Conservation (phyloP, 2,797 vertebrate species). For the Ibycter americanus region DNA sequence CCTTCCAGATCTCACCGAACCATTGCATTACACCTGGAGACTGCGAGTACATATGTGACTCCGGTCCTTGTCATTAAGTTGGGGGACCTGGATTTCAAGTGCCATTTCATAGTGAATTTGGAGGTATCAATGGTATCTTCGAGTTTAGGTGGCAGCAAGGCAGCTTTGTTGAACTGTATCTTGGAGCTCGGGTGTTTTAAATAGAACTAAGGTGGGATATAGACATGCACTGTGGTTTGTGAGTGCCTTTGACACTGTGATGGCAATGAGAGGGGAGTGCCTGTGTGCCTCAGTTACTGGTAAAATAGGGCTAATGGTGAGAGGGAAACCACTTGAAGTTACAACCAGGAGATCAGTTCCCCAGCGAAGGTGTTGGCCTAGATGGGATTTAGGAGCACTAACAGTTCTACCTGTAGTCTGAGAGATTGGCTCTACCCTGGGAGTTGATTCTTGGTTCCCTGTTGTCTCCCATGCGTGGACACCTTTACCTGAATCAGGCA, state of each 20-base stretch:
- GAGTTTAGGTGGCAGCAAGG: not conserved
- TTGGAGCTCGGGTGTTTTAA: not conserved
- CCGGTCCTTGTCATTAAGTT: not conserved
- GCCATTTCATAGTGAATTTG: not conserved
- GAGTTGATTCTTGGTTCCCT: not conserved
- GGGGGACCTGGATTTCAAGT: not conserved
- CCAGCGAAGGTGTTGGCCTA: not conserved
- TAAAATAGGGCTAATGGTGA: not conserved
- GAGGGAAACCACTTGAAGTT: not conserved
- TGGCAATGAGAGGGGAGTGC: not conserved
- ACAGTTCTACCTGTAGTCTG: not conserved
- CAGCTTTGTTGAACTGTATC: not conserved
- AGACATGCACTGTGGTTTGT: not conserved
- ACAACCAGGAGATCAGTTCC: not conserved
- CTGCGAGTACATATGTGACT: fast-evolving
- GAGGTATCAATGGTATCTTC: not conserved
- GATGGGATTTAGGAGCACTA: not conserved
- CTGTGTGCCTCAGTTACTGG: not conserved
- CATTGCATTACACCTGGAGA: not conserved
- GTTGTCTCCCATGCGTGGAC: not conserved
- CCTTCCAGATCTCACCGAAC: not conserved
- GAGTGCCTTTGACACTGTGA: not conserved
- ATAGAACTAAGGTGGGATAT: not conserved
- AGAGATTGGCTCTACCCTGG: not conserved
- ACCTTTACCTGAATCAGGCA: not conserved